Percentiles rank a stretch among this genome's conserved stretches.
Conservation (phyloP, 2,113 vertebrate species). For the Cryptotis parvus region DNA sequence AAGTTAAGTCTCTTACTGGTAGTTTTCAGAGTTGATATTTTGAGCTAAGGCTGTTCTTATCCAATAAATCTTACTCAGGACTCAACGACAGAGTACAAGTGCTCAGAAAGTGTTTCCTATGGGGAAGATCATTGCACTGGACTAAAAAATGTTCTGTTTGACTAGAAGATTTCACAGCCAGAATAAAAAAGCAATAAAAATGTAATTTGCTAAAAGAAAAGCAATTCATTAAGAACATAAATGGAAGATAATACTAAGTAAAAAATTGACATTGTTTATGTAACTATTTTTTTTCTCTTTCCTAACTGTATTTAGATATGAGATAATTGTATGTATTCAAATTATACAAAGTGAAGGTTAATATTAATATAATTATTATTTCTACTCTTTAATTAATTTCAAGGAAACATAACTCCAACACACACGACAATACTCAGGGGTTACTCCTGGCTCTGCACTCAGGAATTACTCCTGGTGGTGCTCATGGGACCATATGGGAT, state of each 20-base stretch:
- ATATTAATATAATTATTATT: background rate
- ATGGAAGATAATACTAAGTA: background rate
- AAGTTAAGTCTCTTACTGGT: background rate
- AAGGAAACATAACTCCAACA: background rate
- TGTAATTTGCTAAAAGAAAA: slow-evolving; percentile 45
- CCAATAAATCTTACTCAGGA: slow-evolving; percentile 44
- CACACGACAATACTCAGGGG: no score
- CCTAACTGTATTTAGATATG: background rate
- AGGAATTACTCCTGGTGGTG: no score
- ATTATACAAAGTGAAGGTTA: background rate
- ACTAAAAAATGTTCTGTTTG: background rate
- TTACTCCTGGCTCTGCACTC: no score
- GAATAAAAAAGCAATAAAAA: slow-evolving; percentile 36
- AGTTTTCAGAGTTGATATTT: slow-evolving; percentile 54
- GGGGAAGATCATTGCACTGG: background rate
- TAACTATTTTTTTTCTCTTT: background rate
- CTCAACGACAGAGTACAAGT: background rate
- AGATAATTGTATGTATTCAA: background rate
- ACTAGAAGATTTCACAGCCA: slow-evolving; percentile 16
- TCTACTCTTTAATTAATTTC: background rate
- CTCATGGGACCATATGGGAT: no score
- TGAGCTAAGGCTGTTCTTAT: background rate
- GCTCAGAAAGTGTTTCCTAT: background rate
- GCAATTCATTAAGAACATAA: slow-evolving; percentile 39
- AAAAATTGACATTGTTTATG: background rate